Conservation (phyloP, 2,797 vertebrate species). For the Dipus sagitta region DNA sequence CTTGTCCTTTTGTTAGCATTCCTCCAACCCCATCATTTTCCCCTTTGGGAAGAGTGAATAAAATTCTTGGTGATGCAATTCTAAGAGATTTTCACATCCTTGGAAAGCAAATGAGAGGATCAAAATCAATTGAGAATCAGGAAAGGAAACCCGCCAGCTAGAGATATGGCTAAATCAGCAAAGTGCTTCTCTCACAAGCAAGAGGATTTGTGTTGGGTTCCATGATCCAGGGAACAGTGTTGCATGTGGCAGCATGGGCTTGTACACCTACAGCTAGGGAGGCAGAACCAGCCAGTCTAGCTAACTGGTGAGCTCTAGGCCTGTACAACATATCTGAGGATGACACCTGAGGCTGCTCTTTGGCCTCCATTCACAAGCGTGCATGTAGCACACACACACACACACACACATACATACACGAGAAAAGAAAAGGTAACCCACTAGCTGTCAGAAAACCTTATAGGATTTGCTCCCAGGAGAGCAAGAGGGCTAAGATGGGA, state of each 20-base stretch:
- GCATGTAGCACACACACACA: not conserved
- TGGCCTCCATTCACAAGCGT: too few species aligned
- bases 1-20: not conserved
- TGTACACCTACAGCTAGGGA: too few species aligned
- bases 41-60: not conserved
- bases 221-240: not conserved
- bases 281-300: too few species aligned
- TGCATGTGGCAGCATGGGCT: too few species aligned
- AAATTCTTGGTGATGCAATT: too few species aligned
- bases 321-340: too few species aligned
- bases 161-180: not conserved
- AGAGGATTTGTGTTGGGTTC: not conserved
- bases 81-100: not conserved
- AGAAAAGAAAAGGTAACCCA: not conserved
- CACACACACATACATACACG: not conserved
- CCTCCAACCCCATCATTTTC: not conserved
- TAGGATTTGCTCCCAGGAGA: not conserved
- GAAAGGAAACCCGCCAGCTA: not conserved
- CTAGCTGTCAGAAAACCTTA: not conserved
- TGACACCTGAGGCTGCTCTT: too few species aligned
- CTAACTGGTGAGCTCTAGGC: too few species aligned
- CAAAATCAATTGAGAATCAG: not conserved
- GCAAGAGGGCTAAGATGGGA: not conserved
- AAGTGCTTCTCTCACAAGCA: not conserved
- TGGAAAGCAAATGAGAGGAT: not conserved